These are phyloP conservation scores for Eidolon helvum DNA, from an alignment of 2,113 vertebrate species.

Conservation along the genomic window DNA sequence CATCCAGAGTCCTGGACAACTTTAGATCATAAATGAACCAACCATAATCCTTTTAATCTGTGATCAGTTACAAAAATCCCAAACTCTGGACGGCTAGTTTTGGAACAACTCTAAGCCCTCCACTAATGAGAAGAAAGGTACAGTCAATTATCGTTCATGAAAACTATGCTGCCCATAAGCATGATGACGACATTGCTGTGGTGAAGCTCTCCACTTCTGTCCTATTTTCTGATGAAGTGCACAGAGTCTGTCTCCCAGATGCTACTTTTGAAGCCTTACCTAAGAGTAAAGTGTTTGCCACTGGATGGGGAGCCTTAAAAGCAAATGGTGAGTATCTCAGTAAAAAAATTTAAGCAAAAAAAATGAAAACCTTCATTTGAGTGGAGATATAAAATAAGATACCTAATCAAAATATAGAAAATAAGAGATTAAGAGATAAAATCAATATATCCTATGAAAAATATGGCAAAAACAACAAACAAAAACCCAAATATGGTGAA, in stretches of 20 bases:
- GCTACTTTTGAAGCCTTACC: constrained; percentile 75
- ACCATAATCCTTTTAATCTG: constrained; percentile 60
- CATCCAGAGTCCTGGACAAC: not conserved
- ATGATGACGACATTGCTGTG: constrained; percentile 87
- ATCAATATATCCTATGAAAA: not conserved
- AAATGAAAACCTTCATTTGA: not conserved
- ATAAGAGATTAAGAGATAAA: not conserved
- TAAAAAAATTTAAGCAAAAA: not conserved
- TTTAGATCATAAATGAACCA: constrained; percentile 36
- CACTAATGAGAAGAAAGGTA: constrained; percentile 76
- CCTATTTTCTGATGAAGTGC: constrained; percentile 78
- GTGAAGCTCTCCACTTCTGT: constrained; percentile 85
- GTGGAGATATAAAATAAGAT: not conserved
- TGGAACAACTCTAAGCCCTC: constrained; percentile 78
- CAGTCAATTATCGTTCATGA: constrained; percentile 84
- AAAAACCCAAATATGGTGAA: not conserved
- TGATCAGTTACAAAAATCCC: constrained; percentile 79
- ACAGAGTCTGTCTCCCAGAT: constrained; percentile 86
- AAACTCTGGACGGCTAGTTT: constrained; percentile 83
- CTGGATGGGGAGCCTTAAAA: constrained; percentile 87
- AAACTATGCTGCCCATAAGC: constrained; percentile 83
- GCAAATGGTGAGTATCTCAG: constrained; percentile 83
- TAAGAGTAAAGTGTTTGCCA: constrained; percentile 81
- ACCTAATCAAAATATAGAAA: not conserved
- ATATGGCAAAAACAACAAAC: not conserved